These are phyloP conservation scores for Neodon shergylaensis DNA, from an alignment of 2,113 vertebrate species.

Conservation along the genomic window DNA sequence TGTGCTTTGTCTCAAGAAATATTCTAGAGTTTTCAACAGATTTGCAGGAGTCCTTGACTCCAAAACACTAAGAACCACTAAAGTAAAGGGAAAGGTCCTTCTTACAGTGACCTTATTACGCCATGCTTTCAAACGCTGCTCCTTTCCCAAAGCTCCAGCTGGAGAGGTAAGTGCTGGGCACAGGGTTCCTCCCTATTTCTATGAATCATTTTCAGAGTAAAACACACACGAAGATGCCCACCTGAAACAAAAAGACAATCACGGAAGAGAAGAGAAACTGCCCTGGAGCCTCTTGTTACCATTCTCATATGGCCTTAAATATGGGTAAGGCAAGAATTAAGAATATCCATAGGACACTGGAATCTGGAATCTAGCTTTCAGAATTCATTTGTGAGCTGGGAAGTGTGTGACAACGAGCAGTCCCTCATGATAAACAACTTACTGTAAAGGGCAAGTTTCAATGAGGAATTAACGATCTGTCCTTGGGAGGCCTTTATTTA, in stretches of 20 bases:
- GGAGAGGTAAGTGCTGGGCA: background rate
- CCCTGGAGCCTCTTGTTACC: background rate
- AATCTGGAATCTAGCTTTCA: background rate
- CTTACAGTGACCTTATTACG: background rate
- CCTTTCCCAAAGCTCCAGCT: background rate
- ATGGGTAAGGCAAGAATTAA: background rate
- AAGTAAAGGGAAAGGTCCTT: background rate
- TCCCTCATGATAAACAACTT: slow-evolving; percentile 34
- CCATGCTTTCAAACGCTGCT: background rate
- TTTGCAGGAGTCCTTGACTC: background rate
- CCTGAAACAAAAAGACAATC: background rate
- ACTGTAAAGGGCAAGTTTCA: slow-evolving; percentile 58
- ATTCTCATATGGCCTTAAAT: background rate
- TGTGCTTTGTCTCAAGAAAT: background rate
- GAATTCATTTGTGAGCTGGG: background rate
- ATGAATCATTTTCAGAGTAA: background rate
- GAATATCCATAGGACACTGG: background rate
- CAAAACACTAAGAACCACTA: background rate
- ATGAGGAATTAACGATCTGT: slow-evolving; percentile 11
- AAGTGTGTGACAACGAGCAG: background rate
- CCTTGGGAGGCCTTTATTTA: slow-evolving; percentile 64
- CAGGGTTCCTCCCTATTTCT: slow-evolving; percentile 4
- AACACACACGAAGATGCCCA: background rate
- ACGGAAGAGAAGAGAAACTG: background rate
- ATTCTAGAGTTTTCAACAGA: background rate